Evolutionary conservation across 2,797 vertebrate species (phyloP).

Genomic region (Lepus townsendii): DNA sequence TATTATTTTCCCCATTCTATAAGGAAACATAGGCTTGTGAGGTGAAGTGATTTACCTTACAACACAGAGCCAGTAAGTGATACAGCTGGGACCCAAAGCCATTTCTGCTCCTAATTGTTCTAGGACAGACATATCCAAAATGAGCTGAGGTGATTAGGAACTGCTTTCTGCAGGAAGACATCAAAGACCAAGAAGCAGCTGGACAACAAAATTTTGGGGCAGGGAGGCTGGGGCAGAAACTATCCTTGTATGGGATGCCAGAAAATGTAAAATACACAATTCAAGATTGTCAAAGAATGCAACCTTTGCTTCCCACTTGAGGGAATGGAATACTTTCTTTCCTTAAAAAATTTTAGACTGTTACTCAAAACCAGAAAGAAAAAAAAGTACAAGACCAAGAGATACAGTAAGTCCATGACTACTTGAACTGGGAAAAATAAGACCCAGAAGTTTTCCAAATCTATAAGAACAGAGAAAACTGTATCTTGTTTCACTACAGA

Average conservation of each 20-base stretch:
- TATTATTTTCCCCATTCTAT: background rate
- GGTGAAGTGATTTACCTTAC: background rate
- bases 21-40: background rate
- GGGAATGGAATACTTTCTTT: background rate
- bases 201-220: background rate
- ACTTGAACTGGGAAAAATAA: slow-evolving; percentile 19
- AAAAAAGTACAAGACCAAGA: background rate
- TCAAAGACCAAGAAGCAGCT: background rate
- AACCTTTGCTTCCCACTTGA: background rate
- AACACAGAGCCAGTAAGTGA: background rate
- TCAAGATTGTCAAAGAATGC: background rate
- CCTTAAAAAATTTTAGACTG: background rate
- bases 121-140: background rate
- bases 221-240: background rate
- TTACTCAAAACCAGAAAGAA: slow-evolving; percentile 13
- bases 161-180: slow-evolving; percentile 35
- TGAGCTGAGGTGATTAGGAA: background rate
- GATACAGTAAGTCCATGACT: background rate
- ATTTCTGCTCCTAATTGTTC: background rate
- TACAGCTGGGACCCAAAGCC: background rate
- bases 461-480: background rate
- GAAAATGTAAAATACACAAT: background rate
- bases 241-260: background rate
- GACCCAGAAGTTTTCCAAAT: slow-evolving; percentile 8
- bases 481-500: background rate